phyloP scores from a whole-genome alignment of 1,140 invertebrate genomes.

The Pomacea maculata region DNA sequence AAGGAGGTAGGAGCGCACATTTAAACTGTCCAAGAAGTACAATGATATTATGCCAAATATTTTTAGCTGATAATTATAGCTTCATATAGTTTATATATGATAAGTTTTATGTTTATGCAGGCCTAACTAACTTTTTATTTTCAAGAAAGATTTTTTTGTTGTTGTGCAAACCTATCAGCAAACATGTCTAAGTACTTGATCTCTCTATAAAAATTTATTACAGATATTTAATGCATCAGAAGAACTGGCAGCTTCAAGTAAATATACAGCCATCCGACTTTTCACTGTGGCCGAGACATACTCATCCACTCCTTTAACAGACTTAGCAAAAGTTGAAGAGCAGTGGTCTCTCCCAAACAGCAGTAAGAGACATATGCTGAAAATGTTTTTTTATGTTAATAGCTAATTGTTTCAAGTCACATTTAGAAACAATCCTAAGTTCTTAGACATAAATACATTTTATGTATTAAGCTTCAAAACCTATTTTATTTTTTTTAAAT shows the following conservation, averaged over 20 bases:
- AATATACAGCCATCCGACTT: conserved; percentile 43
- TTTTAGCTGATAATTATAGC: background rate
- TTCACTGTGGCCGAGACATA: conserved; percentile 35
- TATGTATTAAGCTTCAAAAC: too few relatives aligned
- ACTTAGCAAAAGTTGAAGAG: conserved; percentile 29
- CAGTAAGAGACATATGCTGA: conserved; percentile 25
- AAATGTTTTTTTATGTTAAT: background rate
- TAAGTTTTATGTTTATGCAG: too few relatives aligned
- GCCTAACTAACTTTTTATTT: too few relatives aligned
- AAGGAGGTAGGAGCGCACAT: background rate
- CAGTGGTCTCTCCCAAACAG: conserved; percentile 40
- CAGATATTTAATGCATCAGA: conserved; percentile 40
- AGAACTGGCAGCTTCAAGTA: conserved; percentile 35
- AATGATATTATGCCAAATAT: conserved; percentile 2
- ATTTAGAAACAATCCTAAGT: too few relatives aligned
- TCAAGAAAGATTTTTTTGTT: too few relatives aligned
- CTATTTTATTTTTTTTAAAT: too few relatives aligned
- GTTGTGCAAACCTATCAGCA: too few relatives aligned
- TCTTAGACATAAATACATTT: too few relatives aligned
- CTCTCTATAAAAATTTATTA: background rate
- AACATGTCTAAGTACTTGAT: too few relatives aligned
- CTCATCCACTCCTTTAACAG: conserved; percentile 23
- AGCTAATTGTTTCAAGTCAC: background rate
- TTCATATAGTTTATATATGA: too few relatives aligned
- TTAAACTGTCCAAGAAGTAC: background rate